Conservation (phyloP, 1,140 invertebrate species). For the Anastatus disparis region DNA sequence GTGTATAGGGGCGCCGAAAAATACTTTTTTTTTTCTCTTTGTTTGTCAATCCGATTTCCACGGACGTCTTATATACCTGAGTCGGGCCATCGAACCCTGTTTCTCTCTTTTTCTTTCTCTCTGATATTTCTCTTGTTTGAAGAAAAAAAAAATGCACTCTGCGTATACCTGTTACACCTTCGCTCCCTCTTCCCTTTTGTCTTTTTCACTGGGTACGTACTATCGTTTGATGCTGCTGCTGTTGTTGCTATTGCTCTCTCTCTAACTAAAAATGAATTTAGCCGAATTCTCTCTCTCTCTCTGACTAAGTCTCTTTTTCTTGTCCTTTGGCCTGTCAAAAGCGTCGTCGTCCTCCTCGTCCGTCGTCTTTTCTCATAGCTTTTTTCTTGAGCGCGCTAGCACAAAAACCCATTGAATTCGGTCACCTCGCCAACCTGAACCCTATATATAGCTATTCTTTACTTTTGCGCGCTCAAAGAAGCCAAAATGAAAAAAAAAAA, state of each 20-base stretch:
- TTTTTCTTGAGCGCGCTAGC: constrained; percentile 1
- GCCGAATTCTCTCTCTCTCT: too few relatives aligned
- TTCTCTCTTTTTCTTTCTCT: neutral
- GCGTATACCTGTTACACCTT: constrained; percentile 36
- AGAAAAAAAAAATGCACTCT: too few relatives aligned
- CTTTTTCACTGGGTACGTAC: neutral
- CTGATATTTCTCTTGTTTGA: neutral
- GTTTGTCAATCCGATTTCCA: constrained; percentile 40
- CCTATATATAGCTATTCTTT: constrained; percentile 26
- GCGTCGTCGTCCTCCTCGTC: neutral
- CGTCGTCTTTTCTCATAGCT: neutral
- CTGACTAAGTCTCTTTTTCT: too few relatives aligned
- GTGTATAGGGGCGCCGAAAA: neutral
- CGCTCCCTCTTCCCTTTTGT: constrained; percentile 5
- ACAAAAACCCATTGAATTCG: constrained; percentile 43
- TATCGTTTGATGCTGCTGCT: too few relatives aligned
- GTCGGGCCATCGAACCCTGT: constrained; percentile 38
- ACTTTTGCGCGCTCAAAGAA: neutral
- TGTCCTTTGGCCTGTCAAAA: constrained; percentile 36
- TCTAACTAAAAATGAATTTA: constrained; percentile 19
- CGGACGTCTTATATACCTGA: constrained; percentile 33
- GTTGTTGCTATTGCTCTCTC: neutral
- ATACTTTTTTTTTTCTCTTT: neutral
- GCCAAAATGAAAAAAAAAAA: neutral
- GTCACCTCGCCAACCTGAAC: constrained; percentile 38